Evolutionary conservation across 2,888 invertebrate genomes (phyloP).

Genomic region (Resseliella maxima): DNA sequence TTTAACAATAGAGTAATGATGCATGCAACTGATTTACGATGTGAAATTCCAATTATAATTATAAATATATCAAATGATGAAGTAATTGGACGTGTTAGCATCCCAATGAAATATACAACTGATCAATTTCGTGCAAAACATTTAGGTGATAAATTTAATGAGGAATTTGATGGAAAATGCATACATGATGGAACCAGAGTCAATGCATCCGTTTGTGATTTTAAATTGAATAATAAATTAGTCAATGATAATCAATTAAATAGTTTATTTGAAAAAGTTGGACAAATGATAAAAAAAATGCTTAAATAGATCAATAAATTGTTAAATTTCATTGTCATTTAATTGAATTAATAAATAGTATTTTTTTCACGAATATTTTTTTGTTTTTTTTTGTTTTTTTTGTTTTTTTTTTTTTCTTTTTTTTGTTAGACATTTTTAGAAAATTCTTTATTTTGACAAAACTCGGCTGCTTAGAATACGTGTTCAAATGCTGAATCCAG

Average conservation of each 20-base stretch:
- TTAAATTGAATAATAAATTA: not conserved
- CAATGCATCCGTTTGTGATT: constrained; percentile 3
- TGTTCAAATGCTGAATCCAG: no score
- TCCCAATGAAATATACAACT: not conserved
- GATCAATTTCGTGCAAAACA: constrained; percentile 10
- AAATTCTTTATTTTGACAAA: no score
- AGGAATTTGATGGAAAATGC: constrained; percentile 26
- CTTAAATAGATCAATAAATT: no score
- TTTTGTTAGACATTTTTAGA: no score
- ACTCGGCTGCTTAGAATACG: no score
- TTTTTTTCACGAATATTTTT: no score
- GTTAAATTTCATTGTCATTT: not conserved
- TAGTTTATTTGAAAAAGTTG: not conserved
- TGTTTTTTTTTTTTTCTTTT: no score
- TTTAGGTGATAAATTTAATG: not conserved
- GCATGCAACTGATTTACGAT: not conserved
- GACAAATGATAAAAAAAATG: not conserved
- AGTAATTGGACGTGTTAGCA: constrained; percentile 18
- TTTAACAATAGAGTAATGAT: not conserved
- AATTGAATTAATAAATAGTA: no score
- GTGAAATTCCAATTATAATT: not conserved
- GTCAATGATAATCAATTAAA: not conserved
- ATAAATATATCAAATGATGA: not conserved
- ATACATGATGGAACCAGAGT: constrained; percentile 41
- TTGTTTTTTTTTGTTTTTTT: no score